These are phyloP conservation scores for Papilio helenus DNA, from an alignment of 1,140 invertebrate species.

Conservation along the genomic window DNA sequence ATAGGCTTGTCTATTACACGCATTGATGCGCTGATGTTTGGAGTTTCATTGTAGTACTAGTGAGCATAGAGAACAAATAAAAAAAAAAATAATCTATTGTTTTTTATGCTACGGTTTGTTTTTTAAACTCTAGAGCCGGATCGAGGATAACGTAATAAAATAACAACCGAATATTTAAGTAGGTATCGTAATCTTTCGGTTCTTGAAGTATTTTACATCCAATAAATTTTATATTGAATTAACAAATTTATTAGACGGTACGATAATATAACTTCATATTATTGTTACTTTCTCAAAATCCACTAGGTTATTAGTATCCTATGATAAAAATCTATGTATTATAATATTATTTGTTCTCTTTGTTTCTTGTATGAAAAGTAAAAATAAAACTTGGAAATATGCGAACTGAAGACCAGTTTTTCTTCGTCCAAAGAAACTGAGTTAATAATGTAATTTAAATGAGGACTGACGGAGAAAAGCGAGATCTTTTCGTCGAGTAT, in stretches of 20 bases:
- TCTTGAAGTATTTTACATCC: too few relatives aligned
- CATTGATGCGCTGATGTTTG: constrained; percentile 1
- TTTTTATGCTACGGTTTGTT: background rate
- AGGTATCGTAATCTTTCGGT: too few relatives aligned
- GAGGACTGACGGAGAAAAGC: constrained; percentile 1
- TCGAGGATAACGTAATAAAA: too few relatives aligned
- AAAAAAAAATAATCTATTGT: background rate
- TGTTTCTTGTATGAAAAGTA: constrained; percentile 9
- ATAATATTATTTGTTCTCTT: background rate
- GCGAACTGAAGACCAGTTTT: constrained; percentile 13
- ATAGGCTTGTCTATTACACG: constrained; percentile 25
- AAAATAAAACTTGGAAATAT: background rate
- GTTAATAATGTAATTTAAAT: constrained; percentile 27
- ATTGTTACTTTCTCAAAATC: background rate
- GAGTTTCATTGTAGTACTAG: background rate
- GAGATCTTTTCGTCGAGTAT: background rate
- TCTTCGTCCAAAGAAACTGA: constrained; percentile 23
- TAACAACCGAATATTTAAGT: too few relatives aligned
- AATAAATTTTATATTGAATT: too few relatives aligned
- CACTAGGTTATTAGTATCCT: background rate
- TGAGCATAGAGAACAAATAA: background rate
- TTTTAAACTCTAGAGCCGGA: background rate
- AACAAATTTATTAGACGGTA: too few relatives aligned
- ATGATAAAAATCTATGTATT: background rate
- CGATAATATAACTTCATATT: too few relatives aligned